phyloP scores from a whole-genome alignment of 2,113 vertebrate genomes.

The Hippolais icterina region DNA sequence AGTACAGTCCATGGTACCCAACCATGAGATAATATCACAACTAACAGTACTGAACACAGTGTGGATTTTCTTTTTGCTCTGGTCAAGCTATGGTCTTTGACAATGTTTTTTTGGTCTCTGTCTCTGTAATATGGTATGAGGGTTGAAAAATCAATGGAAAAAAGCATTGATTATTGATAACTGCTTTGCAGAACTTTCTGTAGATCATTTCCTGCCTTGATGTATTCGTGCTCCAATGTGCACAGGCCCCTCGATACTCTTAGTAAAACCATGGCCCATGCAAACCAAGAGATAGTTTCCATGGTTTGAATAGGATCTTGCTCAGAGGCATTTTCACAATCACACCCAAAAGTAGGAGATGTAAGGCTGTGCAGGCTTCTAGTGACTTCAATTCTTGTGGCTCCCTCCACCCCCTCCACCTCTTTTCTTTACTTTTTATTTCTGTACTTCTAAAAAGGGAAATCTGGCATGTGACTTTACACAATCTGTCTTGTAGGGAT shows the following conservation, averaged over 20 bases:
- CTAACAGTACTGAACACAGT: background rate
- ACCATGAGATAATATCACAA: background rate
- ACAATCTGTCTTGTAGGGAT: background rate
- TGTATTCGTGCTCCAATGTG: background rate
- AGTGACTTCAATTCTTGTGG: background rate
- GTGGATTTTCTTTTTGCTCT: background rate
- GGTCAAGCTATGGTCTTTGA: background rate
- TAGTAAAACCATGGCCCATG: background rate
- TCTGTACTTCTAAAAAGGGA: background rate
- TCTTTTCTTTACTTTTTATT: background rate
- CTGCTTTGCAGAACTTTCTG: background rate
- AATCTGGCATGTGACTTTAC: background rate
- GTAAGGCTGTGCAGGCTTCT: background rate
- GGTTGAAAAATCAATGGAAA: background rate
- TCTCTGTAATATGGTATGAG: background rate
- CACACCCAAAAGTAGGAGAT: background rate
- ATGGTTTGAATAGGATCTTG: background rate
- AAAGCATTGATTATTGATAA: background rate
- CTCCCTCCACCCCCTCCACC: rapidly evolving
- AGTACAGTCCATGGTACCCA: background rate
- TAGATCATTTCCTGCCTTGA: background rate
- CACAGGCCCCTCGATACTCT: background rate
- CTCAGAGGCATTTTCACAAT: background rate
- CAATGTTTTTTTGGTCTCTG: background rate
- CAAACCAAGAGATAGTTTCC: background rate